Percentiles rank a stretch among this genome's conserved stretches.
phyloP scores from a whole-genome alignment of 2,113 vertebrate genomes.

The Prinia subflava region DNA sequence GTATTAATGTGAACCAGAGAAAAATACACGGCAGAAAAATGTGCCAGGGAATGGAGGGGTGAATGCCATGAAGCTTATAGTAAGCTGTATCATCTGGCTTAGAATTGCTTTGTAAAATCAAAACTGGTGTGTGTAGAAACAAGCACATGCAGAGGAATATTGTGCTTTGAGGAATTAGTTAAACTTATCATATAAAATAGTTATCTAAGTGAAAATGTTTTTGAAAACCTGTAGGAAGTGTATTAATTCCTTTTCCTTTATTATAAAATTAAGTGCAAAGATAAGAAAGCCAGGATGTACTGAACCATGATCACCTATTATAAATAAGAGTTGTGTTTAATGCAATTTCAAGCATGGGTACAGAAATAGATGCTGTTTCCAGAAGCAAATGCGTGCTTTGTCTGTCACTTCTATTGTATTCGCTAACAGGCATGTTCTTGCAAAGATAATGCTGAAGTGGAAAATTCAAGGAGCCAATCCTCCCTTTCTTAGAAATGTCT shows the following conservation, averaged over 20 bases:
- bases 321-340: background rate
- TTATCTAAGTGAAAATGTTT: background rate
- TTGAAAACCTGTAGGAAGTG: background rate
- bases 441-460: background rate
- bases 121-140: background rate
- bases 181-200: accelerated
- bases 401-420: background rate
- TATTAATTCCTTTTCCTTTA: background rate
- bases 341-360: background rate
- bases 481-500: background rate
- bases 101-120: background rate
- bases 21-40: background rate
- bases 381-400: background rate
- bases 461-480: background rate
- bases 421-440: background rate
- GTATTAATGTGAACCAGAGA: background rate
- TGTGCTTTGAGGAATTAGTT: background rate
- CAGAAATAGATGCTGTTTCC: slow-evolving; percentile 29
- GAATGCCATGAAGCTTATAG: background rate
- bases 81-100: background rate
- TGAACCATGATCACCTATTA: accelerated
- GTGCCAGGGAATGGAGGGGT: background rate
- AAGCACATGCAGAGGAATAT: background rate
- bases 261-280: background rate
- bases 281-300: background rate